Percentiles rank a stretch among this genome's conserved stretches.
These are phyloP conservation scores for Benthosema pterotum DNA, from an alignment of 2,797 vertebrate genomes.

Conservation along the genomic window DNA sequence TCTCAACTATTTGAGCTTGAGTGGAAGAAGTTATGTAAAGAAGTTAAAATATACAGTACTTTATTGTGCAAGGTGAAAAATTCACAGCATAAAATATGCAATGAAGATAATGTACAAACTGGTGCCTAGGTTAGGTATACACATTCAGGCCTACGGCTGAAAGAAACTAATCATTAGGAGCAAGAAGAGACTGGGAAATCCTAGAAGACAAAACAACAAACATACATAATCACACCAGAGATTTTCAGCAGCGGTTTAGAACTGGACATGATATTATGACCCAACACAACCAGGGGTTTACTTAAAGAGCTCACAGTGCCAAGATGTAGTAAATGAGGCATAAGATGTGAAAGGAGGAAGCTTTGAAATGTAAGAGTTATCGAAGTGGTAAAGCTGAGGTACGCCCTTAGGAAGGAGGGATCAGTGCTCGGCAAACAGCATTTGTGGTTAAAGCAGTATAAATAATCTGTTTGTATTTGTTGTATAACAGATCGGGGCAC, in stretches of 20 bases:
- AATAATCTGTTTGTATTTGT: background rate
- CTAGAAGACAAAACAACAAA: background rate
- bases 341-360: constrained; percentile 31
- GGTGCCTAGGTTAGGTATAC: background rate
- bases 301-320: background rate
- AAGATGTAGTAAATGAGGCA: constrained; percentile 4
- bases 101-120: too few relatives aligned
- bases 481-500: background rate
- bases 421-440: background rate
- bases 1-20: too few relatives aligned
- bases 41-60: too few relatives aligned
- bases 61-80: too few relatives aligned
- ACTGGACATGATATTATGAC: constrained; percentile 1
- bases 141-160: background rate
- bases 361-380: constrained; percentile 18
- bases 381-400: constrained; percentile 4
- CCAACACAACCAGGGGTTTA: constrained; percentile 1
- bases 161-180: background rate
- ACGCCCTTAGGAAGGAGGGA: constrained; percentile 23
- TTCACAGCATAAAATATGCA: too few relatives aligned
- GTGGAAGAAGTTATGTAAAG: too few relatives aligned
- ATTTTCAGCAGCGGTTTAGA: background rate
- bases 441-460: background rate
- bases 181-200: constrained; percentile 1
- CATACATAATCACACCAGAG: constrained; percentile 3